Base-by-base conservation (phyloP, 2,888 invertebrate genomes). In the Pheosia gnoma region DNA sequence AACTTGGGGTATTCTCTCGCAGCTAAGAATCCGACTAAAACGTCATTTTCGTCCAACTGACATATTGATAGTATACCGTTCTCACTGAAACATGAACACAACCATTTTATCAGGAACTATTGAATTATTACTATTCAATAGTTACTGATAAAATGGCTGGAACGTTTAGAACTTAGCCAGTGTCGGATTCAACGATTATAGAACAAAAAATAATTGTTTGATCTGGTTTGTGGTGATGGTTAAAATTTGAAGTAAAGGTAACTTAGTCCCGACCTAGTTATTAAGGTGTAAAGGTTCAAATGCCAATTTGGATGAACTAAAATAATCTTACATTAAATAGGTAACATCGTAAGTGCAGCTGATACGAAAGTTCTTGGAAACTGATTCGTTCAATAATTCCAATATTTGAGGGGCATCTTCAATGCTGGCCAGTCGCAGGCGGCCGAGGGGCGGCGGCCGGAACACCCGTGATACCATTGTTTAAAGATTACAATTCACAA, bases 1-100 rank as follows among this genome's bases (percentile, higher is more conserved):
- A 95, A 79, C 67, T 94, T 87, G 0, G 96, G 96, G 77, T 92
- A 94, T 72, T 94, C 88, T 60, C 87, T 86, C 4, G 85, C 75
- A 0, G 88, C 77, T 39, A 92, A 38, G 61, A 87, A 94, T 1
- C 93, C 93, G 25, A 89, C 81, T 25, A 94, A 67, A 0, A 60
- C 62, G 0, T 79, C 83, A 5, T 82, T 79, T 1, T 77, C 72
- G 61, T 91, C 89, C 59, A 94, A 65, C 60, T 94, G 88, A 62
- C 93, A 91, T 66, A 95, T 78, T 0, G 94, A 87, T 36, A 95
- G 64, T 45, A 91, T 90, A 64, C 88, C 83, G 51, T 85, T 88
- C 66, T 95, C 91, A 72, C 95, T 95, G 82, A 56, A 90, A 90
- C 43, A 9, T 5, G 8, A 5, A 41, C 2, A 41, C 41, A 2